These are phyloP conservation scores for Platichthys stellatus DNA, from an alignment of 2,113 vertebrate genomes.

Conservation along the genomic window DNA sequence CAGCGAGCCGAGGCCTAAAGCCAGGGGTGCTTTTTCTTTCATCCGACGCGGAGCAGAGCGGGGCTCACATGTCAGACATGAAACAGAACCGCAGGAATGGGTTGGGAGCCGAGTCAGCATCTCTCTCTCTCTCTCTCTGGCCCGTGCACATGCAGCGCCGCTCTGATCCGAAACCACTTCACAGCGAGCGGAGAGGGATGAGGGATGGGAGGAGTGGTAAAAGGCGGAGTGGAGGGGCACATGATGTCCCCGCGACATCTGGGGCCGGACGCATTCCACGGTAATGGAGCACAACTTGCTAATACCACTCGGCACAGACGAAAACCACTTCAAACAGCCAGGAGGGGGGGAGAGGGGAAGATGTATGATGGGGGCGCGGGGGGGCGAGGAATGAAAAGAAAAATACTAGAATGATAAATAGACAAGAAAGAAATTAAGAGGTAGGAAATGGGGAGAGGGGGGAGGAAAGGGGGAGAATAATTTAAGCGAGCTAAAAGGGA, in stretches of 20 bases:
- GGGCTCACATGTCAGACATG: constrained; percentile 75
- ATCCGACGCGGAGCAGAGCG: constrained; percentile 35
- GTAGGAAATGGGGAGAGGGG: constrained; percentile 55
- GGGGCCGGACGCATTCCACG: constrained; percentile 75
- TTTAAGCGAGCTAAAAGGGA: constrained; percentile 47
- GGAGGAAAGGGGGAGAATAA: constrained; percentile 19
- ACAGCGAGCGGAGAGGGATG: constrained; percentile 60
- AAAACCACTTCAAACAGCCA: constrained; percentile 74
- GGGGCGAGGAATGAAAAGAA: constrained; percentile 54
- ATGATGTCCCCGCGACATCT: constrained; percentile 79
- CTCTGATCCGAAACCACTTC: constrained; percentile 81
- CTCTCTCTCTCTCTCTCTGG: constrained; percentile 38
- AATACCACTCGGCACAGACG: constrained; percentile 58
- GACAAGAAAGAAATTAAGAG: constrained; percentile 55
- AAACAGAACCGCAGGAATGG: constrained; percentile 84
- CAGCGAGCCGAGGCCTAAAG: constrained; percentile 32
- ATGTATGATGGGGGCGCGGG: constrained; percentile 31
- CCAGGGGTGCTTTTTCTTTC: constrained; percentile 29
- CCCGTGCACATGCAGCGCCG: constrained; percentile 63
- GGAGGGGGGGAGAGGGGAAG: constrained; percentile 28
- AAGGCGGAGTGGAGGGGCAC: constrained; percentile 34
- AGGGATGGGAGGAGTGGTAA: constrained; percentile 55
- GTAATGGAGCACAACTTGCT: constrained; percentile 76
- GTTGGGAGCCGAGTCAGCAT: constrained; percentile 78
- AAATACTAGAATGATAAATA: constrained; percentile 64